Evolutionary conservation across 2,888 invertebrate genomes (phyloP).

Genomic region (Pseudolycoriella hygida): DNA sequence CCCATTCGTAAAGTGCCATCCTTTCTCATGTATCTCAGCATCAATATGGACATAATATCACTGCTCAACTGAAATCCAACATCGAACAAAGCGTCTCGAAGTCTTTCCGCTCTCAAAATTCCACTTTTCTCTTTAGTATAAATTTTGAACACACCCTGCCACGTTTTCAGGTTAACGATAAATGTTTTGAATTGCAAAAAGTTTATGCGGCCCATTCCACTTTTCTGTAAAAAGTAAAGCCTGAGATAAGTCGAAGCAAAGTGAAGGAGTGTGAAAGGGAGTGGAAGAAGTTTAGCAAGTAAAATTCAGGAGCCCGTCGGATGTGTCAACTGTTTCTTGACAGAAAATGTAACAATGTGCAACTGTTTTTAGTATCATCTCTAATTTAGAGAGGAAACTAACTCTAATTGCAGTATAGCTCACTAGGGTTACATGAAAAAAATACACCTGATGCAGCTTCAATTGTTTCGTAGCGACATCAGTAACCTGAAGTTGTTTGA

Average conservation of each 20-base stretch:
- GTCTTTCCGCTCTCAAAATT: constrained; percentile 67
- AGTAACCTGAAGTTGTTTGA: no score
- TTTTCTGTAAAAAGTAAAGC: constrained; percentile 38
- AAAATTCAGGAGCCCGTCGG: not conserved
- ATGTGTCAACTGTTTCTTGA: no score
- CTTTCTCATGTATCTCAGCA: constrained; percentile 78
- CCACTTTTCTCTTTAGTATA: constrained; percentile 85
- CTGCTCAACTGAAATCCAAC: constrained; percentile 78
- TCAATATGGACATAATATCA: constrained; percentile 62
- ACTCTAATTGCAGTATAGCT: no score
- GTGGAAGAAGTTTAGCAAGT: constrained; percentile 13
- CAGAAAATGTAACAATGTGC: no score
- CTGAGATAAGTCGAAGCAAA: not conserved
- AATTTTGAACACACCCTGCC: constrained; percentile 80
- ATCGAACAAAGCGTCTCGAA: constrained; percentile 68
- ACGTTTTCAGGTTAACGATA: constrained; percentile 77
- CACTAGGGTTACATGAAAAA: no score
- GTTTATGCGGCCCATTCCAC: constrained; percentile 62
- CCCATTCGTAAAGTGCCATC: constrained; percentile 83
- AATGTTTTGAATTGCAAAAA: constrained; percentile 78
- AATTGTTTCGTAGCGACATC: no score
- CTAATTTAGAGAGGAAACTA: no score
- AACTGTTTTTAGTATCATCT: no score
- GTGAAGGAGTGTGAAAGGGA: no score
- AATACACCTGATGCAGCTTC: no score